Percentiles rank a stretch among this genome's conserved stretches.
phyloP scores from a whole-genome alignment of 2,888 invertebrate genomes.

The Polylopha cassiicola region DNA sequence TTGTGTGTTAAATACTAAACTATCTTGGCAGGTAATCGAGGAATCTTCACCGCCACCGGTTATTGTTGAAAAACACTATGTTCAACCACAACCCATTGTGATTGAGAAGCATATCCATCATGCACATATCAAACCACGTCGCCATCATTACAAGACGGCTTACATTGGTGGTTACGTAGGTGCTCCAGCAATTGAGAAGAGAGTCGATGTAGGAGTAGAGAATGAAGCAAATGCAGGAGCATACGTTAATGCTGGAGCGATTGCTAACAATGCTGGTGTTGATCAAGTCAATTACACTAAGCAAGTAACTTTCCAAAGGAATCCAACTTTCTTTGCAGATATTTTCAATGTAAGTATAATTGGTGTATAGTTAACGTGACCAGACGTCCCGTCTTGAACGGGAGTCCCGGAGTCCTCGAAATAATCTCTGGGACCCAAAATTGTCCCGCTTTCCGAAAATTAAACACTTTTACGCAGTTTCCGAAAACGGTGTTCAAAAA shows the following conservation, averaged over 20 bases:
- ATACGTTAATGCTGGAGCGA: constrained; percentile 27
- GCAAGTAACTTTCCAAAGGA: constrained; percentile 46
- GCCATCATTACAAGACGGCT: constrained; percentile 51
- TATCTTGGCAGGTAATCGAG: constrained; percentile 45
- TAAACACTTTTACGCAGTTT: no score
- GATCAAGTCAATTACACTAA: constrained; percentile 45
- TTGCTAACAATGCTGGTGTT: constrained; percentile 29
- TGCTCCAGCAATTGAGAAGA: constrained; percentile 45
- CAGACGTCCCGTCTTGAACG: no score
- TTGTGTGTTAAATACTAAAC: constrained; percentile 1
- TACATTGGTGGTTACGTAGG: constrained; percentile 55
- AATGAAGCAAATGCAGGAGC: constrained; percentile 34
- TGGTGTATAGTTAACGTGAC: not conserved
- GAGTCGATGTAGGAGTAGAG: constrained; percentile 50
- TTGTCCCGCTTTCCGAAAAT: no score
- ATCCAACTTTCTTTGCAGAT: constrained; percentile 75
- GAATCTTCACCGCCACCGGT: constrained; percentile 37
- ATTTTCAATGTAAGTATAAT: constrained; percentile 79
- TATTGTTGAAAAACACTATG: constrained; percentile 47
- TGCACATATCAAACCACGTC: constrained; percentile 50
- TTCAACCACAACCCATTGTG: constrained; percentile 42
- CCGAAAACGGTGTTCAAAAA: no score
- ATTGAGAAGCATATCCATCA: constrained; percentile 48
- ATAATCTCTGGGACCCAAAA: no score
- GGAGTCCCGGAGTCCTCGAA: no score